phyloP scores from a whole-genome alignment of 2,113 vertebrate genomes.

The Phoenicopterus ruber region DNA sequence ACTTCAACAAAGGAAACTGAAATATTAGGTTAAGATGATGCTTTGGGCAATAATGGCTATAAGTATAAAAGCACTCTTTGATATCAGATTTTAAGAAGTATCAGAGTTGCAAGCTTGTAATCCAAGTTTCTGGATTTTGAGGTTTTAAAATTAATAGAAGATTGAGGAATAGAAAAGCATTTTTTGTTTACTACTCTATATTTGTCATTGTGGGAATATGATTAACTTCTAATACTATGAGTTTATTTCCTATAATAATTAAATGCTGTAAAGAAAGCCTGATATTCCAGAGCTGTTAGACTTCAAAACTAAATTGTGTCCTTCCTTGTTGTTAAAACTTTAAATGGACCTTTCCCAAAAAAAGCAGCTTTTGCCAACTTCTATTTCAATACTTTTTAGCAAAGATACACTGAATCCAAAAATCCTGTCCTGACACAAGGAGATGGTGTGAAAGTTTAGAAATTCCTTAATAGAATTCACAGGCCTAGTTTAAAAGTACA shows the following conservation, averaged over 20 bases:
- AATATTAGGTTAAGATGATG: background rate
- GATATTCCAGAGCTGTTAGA: background rate
- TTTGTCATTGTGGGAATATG: background rate
- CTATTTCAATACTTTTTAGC: background rate
- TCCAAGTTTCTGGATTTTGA: background rate
- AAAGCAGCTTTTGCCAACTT: background rate
- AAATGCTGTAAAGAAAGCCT: background rate
- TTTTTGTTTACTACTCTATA: background rate
- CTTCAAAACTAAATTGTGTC: background rate
- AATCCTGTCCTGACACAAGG: background rate
- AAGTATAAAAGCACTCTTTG: background rate
- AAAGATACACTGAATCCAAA: background rate
- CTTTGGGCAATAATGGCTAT: background rate
- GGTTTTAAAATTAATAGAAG: background rate
- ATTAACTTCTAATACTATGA: background rate
- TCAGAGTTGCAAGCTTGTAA: background rate
- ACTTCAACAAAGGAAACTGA: background rate
- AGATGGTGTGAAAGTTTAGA: background rate
- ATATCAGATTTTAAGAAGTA: background rate
- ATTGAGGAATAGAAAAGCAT: background rate
- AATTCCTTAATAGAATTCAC: background rate
- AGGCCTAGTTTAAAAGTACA: background rate
- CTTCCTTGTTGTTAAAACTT: background rate
- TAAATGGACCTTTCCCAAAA: background rate
- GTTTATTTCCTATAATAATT: background rate